A percentile compares a stretch with the other conserved stretches of the same genome.
Conservation (phyloP, 2,888 invertebrate species). For the Anoplius nigerrimus region DNA sequence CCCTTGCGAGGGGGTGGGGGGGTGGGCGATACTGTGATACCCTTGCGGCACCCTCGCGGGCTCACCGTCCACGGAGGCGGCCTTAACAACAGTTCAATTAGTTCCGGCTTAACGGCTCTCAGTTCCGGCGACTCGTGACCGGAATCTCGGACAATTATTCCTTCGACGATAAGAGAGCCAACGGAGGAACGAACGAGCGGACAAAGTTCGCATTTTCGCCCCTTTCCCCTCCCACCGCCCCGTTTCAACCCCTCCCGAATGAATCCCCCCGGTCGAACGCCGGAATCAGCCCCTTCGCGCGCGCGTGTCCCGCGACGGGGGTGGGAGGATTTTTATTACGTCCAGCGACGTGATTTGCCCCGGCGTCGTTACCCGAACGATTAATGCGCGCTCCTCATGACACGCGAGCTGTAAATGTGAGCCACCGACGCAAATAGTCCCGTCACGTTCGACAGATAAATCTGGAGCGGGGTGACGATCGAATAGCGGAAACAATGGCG, state of each 20-base stretch:
- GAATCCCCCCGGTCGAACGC: conserved; percentile 15
- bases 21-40: conserved; percentile 47
- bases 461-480: too few species aligned
- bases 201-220: conserved; percentile 37
- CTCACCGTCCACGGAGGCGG: conserved; percentile 38
- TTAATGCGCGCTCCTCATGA: too few species aligned
- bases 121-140: conserved; percentile 64
- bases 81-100: conserved; percentile 66
- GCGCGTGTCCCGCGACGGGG: background rate
- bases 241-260: background rate
- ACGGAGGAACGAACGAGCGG: too few species aligned
- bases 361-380: background rate
- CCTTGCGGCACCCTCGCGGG: conserved; percentile 53
- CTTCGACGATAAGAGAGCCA: conserved; percentile 28
- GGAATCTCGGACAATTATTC: conserved; percentile 61
- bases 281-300: conserved; percentile 16
- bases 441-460: too few species aligned
- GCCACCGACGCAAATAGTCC: too few species aligned
- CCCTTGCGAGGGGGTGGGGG: too few species aligned
- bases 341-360: conserved; percentile 14
- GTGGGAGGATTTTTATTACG: conserved; percentile 13
- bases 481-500: too few species aligned
- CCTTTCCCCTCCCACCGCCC: conserved; percentile 7
- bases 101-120: conserved; percentile 64
- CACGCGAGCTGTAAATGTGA: too few species aligned